Evolutionary conservation across 2,888 invertebrate species (phyloP).

Genomic region (Invenusta paracnida): DNA sequence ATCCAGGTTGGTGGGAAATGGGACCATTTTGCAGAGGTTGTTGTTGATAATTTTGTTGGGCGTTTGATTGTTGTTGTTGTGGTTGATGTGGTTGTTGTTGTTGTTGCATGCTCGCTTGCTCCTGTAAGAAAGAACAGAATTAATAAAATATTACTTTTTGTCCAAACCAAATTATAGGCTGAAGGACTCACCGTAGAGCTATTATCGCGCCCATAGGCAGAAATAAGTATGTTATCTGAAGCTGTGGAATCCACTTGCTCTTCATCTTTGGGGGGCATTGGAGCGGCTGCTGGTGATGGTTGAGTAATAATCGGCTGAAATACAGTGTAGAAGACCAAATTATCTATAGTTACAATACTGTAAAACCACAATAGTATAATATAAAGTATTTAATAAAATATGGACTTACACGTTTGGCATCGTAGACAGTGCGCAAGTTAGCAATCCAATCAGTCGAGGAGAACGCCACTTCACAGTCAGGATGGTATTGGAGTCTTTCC

Average conservation of each 20-base stretch:
- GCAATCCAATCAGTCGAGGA: slow-evolving; percentile 10
- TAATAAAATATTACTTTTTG: too few relatives aligned
- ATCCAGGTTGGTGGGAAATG: too few relatives aligned
- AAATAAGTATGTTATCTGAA: neutral
- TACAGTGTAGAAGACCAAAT: neutral
- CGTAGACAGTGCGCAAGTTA: slow-evolving; percentile 37
- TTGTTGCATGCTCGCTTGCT: neutral
- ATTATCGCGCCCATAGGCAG: neutral
- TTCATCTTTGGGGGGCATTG: neutral
- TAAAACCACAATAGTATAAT: neutral
- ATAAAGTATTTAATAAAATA: neutral
- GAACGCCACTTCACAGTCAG: slow-evolving; percentile 26
- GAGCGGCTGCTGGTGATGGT: neutral
- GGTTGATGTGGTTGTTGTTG: neutral
- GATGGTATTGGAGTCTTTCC: slow-evolving; percentile 37
- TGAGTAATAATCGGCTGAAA: too few relatives aligned
- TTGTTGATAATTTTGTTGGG: neutral
- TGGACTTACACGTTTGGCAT: neutral
- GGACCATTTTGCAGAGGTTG: neutral
- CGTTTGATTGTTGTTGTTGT: neutral
- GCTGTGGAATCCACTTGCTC: neutral
- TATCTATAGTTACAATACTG: neutral
- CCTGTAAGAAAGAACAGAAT: too few relatives aligned
- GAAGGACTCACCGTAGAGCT: neutral
- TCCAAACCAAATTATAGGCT: too few relatives aligned